phyloP scores from a whole-genome alignment of 2,888 invertebrate genomes.

The Nematopogon swammerdamellus region DNA sequence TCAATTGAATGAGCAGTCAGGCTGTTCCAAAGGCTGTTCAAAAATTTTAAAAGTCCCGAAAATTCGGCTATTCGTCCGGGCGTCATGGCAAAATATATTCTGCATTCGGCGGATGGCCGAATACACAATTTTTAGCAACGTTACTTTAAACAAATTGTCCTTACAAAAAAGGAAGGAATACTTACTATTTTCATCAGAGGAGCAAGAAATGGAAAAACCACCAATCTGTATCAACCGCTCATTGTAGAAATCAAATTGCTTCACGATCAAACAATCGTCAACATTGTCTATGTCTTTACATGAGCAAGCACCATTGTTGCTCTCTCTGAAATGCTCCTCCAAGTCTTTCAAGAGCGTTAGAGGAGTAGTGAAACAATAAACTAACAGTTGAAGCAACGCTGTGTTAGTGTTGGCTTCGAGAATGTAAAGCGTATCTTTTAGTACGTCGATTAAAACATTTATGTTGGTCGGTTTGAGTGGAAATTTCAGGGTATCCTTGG shows the following conservation, averaged over 20 bases:
- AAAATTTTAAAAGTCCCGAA: too few species aligned
- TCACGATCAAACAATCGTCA: slow-evolving; percentile 51
- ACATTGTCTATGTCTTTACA: slow-evolving; percentile 21
- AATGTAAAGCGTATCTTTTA: slow-evolving; percentile 59
- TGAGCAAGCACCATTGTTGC: slow-evolving; percentile 19
- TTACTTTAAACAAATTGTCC: too few species aligned
- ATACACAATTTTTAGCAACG: too few species aligned
- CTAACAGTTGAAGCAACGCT: slow-evolving; percentile 57
- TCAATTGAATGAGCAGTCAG: too few species aligned
- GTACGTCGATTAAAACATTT: slow-evolving; percentile 56
- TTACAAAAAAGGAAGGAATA: too few species aligned
- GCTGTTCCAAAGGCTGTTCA: too few species aligned
- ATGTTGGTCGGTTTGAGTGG: slow-evolving; percentile 43
- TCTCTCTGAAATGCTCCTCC: slow-evolving; percentile 24
- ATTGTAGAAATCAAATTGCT: slow-evolving; percentile 63
- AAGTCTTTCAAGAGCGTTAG: slow-evolving; percentile 27
- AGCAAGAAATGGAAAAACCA: slow-evolving; percentile 63
- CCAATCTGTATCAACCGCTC: slow-evolving; percentile 68
- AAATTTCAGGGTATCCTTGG: slow-evolving; percentile 27
- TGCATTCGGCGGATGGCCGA: too few species aligned
- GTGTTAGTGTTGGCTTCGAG: slow-evolving; percentile 65
- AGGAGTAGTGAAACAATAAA: slow-evolving; percentile 32
- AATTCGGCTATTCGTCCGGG: too few species aligned
- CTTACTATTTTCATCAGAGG: slow-evolving; percentile 41
- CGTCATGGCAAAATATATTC: too few species aligned